A percentile compares a stretch with the other conserved stretches of the same genome.
phyloP scores from a whole-genome alignment of 2,888 invertebrate genomes.

The Tuta absoluta region DNA sequence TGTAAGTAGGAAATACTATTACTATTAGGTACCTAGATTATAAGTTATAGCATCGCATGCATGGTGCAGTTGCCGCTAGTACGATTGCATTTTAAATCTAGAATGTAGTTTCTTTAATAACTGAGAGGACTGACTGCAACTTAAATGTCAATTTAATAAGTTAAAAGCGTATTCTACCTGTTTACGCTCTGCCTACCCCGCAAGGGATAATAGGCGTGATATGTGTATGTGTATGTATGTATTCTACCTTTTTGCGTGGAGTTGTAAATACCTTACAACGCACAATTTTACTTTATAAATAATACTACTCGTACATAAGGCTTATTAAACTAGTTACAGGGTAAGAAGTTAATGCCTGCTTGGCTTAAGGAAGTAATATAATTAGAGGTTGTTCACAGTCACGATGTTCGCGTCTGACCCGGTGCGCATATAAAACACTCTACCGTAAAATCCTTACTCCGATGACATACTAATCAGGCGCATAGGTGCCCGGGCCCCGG shows the following conservation, averaged over 20 bases:
- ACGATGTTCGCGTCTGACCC: slow-evolving; percentile 1
- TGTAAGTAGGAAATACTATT: too few species aligned
- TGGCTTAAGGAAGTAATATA: slow-evolving; percentile 21
- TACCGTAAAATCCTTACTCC: slow-evolving; percentile 5
- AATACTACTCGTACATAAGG: neutral
- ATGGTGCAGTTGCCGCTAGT: too few species aligned
- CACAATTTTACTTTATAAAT: neutral
- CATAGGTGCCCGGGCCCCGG: neutral
- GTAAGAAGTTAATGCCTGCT: slow-evolving; percentile 15
- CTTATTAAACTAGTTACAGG: slow-evolving; percentile 1
- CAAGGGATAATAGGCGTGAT: too few species aligned
- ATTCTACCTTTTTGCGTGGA: neutral
- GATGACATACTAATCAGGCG: slow-evolving; percentile 13
- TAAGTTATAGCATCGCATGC: too few species aligned
- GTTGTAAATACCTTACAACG: neutral
- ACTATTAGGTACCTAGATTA: too few species aligned
- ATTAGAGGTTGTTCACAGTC: slow-evolving; percentile 27
- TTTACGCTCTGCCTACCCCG: too few species aligned
- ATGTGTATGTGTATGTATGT: too few species aligned
- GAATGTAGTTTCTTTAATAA: too few species aligned
- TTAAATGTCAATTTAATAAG: too few species aligned
- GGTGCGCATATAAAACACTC: slow-evolving; percentile 16
- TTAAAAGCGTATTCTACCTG: too few species aligned
- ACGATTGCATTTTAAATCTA: too few species aligned
- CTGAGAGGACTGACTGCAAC: too few species aligned